Percentiles rank a stretch among this genome's conserved stretches.
These are phyloP conservation scores for Cebidichthys violaceus DNA, from an alignment of 2,113 vertebrate species.

Conservation along the genomic window DNA sequence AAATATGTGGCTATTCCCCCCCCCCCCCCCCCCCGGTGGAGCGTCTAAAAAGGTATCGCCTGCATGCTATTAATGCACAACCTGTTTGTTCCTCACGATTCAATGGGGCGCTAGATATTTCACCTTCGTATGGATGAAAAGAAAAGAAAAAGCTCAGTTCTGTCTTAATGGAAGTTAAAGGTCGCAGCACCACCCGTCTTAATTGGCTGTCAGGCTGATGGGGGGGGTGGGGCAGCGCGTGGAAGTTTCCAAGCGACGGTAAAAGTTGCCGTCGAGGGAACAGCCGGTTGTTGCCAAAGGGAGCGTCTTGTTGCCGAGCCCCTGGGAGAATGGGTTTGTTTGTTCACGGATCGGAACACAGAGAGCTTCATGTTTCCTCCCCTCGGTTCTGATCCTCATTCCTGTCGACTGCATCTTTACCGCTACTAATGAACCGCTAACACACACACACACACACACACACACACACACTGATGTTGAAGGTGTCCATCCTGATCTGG, in stretches of 20 bases:
- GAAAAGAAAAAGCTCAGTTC: constrained; percentile 2
- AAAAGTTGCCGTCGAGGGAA: constrained; percentile 1
- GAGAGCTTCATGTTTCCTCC: neutral
- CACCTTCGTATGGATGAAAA: neutral
- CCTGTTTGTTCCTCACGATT: neutral
- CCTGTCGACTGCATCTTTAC: constrained; percentile 7
- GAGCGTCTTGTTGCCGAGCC: constrained; percentile 1
- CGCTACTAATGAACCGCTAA: constrained; percentile 12
- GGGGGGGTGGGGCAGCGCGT: neutral
- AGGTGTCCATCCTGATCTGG: too few species aligned
- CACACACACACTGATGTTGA: neutral
- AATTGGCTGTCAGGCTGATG: constrained; percentile 11
- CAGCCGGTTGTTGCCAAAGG: constrained; percentile 5
- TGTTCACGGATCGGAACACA: neutral
- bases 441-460: too few species aligned
- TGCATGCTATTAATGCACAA: neutral
- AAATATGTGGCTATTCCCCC: constrained; percentile 62
- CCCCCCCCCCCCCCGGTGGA: constrained; percentile 41
- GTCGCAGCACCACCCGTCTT: constrained; percentile 30
- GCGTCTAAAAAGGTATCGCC: constrained; percentile 13
- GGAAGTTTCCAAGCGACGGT: neutral
- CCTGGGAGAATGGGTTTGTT: neutral
- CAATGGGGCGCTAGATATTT: neutral
- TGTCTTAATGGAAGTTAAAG: constrained; percentile 28
- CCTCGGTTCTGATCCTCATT: constrained; percentile 6